Evolutionary conservation across 2,797 vertebrate genomes (phyloP).

Genomic region (Euthynnus affinis): DNA sequence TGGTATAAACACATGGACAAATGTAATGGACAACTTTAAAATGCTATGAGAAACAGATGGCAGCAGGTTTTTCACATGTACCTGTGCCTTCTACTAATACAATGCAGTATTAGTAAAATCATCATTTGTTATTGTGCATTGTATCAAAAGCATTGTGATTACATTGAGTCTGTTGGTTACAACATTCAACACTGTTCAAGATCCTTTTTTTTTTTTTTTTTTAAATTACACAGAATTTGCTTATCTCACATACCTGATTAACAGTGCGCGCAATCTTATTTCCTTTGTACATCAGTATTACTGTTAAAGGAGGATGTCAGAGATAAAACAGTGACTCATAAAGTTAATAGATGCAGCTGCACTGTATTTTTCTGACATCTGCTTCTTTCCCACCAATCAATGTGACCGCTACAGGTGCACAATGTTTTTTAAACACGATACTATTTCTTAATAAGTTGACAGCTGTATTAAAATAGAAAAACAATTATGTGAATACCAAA

Average conservation of each 20-base stretch:
- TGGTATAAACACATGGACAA: background rate
- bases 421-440: no score
- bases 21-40: background rate
- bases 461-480: background rate
- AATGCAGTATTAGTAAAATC: background rate
- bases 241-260: background rate
- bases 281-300: background rate
- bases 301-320: background rate
- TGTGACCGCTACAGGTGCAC: background rate
- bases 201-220: no score
- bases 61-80: background rate
- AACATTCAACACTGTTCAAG: background rate
- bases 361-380: background rate
- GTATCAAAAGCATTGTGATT: no score
- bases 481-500: background rate
- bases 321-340: background rate
- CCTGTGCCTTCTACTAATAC: no score
- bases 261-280: background rate
- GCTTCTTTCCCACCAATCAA: background rate
- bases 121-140: background rate
- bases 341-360: constrained; percentile 23
- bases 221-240: no score
- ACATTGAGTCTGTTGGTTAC: background rate
- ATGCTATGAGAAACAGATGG: background rate
- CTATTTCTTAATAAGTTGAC: background rate